Conservation (phyloP, 2,888 invertebrate genomes). For the Crossocerus cetratus region DNA sequence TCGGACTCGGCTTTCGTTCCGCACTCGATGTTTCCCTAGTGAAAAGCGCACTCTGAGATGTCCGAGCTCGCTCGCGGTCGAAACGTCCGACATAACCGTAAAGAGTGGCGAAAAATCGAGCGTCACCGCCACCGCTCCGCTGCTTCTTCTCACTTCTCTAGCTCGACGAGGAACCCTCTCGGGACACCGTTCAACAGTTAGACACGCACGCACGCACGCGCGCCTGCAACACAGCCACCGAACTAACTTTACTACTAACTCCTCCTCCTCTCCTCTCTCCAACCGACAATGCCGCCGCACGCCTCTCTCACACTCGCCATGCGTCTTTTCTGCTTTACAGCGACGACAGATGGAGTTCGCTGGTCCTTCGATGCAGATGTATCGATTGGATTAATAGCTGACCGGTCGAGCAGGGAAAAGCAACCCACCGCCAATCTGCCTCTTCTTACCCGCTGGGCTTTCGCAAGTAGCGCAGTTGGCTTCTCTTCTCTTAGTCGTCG, state of each 20-base stretch:
- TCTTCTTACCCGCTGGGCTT: too few relatives aligned
- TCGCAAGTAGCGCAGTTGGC: too few relatives aligned
- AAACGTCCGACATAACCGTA: constrained; percentile 5
- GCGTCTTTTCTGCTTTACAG: background rate
- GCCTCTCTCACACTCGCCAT: constrained; percentile 9
- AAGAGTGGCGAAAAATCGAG: constrained; percentile 18
- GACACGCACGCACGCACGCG: constrained; percentile 20
- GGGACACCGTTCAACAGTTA: constrained; percentile 39
- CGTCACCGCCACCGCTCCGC: constrained; percentile 28
- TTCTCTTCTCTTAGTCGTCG: background rate
- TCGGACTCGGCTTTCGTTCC: background rate
- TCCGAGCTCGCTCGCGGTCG: background rate
- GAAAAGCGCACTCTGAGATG: background rate
- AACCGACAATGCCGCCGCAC: constrained; percentile 23
- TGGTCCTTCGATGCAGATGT: constrained; percentile 9
- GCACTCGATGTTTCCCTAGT: constrained; percentile 9
- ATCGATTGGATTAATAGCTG: too few relatives aligned
- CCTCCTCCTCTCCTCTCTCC: constrained; percentile 29
- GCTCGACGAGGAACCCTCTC: background rate
- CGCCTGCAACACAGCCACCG: constrained; percentile 16
- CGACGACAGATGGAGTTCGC: constrained; percentile 48
- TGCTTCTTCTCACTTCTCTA: constrained; percentile 27
- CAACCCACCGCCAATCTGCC: too few relatives aligned
- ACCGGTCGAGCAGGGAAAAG: too few relatives aligned
- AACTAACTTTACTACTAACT: constrained; percentile 4